A percentile compares a stretch with the other conserved stretches of the same genome.
These are phyloP conservation scores for Epizoanthus fatuus DNA, from an alignment of 92 coral and sea anemone species.

Conservation along the genomic window DNA sequence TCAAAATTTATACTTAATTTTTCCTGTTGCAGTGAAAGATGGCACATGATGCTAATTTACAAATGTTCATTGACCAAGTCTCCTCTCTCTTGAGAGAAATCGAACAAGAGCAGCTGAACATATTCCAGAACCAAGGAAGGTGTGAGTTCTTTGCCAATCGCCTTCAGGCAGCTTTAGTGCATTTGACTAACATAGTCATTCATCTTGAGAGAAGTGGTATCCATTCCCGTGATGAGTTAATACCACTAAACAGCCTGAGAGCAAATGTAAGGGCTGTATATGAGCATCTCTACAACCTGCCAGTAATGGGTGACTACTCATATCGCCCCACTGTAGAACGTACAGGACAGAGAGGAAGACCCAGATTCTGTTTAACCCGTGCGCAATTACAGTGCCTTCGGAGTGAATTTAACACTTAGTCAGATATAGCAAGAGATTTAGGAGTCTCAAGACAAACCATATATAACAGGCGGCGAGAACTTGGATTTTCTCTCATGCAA, in stretches of 20 bases:
- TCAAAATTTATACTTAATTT: too few relatives aligned
- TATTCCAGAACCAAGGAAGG: slow-evolving; percentile 9
- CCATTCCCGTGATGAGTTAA: neutral
- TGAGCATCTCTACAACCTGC: neutral
- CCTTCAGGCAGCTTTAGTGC: slow-evolving; percentile 21
- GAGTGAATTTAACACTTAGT: slow-evolving; percentile 24
- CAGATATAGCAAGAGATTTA: too few relatives aligned
- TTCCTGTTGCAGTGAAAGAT: too few relatives aligned
- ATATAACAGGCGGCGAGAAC: slow-evolving; percentile 42
- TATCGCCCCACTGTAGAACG: slow-evolving; percentile 38
- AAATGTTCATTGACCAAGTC: slow-evolving; percentile 2
- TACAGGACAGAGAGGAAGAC: slow-evolving; percentile 48
- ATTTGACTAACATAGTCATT: slow-evolving; percentile 28
- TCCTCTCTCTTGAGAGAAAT: slow-evolving; percentile 29
- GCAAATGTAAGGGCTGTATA: slow-evolving; percentile 20
- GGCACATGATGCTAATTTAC: too few relatives aligned
- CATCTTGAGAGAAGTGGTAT: neutral
- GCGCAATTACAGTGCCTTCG: slow-evolving; percentile 51
- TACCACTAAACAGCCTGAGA: slow-evolving; percentile 15
- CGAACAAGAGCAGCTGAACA: neutral
- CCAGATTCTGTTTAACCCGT: slow-evolving; percentile 12
- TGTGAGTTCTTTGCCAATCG: slow-evolving; percentile 60
- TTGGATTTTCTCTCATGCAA: slow-evolving; percentile 46
- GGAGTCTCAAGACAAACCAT: slow-evolving; percentile 48
- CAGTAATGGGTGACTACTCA: slow-evolving; percentile 30